Conservation (phyloP, 2,113 vertebrate genomes). For the Phoxinus phoxinus region DNA sequence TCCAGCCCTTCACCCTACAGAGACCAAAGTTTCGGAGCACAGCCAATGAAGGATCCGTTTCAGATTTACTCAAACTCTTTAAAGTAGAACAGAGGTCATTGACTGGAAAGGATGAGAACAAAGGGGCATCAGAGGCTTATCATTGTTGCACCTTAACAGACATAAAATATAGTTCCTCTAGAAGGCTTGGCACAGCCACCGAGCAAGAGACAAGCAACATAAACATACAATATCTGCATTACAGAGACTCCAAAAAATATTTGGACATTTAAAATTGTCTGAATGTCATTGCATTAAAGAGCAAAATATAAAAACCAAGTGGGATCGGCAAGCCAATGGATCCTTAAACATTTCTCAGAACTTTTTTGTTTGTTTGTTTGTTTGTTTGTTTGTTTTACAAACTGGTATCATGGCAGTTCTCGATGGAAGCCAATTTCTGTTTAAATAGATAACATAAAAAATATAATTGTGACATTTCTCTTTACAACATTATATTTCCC, state of each 20-base stretch:
- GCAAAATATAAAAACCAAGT: neutral
- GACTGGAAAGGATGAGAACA: slow-evolving; percentile 24
- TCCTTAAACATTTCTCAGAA: neutral
- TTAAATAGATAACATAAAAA: neutral
- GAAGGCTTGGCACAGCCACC: neutral
- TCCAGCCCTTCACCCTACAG: slow-evolving; percentile 34
- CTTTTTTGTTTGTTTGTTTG: neutral
- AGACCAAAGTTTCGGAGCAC: slow-evolving; percentile 38
- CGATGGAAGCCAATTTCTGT: neutral
- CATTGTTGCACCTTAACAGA: neutral
- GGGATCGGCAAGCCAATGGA: neutral
- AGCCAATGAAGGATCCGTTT: neutral
- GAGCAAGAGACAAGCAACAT: neutral
- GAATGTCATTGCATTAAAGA: neutral
- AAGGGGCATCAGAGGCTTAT: neutral
- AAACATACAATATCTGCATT: neutral
- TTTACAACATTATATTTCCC: neutral
- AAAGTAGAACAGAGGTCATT: slow-evolving; percentile 42
- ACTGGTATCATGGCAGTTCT: neutral
- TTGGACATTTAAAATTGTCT: neutral
- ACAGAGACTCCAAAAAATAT: neutral
- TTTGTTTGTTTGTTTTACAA: no score
- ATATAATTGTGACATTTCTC: neutral
- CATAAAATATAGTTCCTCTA: neutral
- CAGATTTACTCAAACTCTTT: slow-evolving; percentile 38